These are phyloP conservation scores for Oreocharis arfaki DNA, from an alignment of 2,113 vertebrate species.

Conservation along the genomic window DNA sequence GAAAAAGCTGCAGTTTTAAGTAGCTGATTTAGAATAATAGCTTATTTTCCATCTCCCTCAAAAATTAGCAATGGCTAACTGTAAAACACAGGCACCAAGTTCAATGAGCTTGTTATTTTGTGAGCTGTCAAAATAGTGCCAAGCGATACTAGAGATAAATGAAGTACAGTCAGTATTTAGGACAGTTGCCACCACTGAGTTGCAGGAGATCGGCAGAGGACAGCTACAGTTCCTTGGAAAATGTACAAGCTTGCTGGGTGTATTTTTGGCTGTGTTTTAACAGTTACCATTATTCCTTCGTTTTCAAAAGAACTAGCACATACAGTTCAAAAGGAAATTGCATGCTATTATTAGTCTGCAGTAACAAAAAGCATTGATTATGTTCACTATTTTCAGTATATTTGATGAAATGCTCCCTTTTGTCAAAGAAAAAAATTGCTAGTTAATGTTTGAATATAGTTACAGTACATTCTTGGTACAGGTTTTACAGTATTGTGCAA, in stretches of 20 bases:
- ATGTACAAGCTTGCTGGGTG: not conserved
- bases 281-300: conserved; percentile 13
- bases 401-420: not conserved
- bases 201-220: not conserved
- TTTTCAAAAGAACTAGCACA: conserved; percentile 1
- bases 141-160: not conserved
- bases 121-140: not conserved
- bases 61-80: not conserved
- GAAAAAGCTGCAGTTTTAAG: not conserved
- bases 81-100: not conserved
- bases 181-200: not conserved
- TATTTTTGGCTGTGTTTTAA: conserved; percentile 6
- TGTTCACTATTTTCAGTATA: not conserved
- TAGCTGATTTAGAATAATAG: not conserved
- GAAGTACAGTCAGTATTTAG: not conserved
- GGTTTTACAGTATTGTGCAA: not conserved
- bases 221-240: not conserved
- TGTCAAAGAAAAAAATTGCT: not conserved
- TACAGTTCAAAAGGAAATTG: conserved; percentile 29
- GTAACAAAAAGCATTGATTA: conserved; percentile 33
- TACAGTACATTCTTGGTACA: not conserved
- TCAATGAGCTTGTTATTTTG: not conserved
- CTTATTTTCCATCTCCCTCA: not conserved
- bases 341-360: conserved; percentile 18
- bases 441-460: not conserved